Base-by-base conservation (phyloP, 1,140 invertebrate genomes). In the Lasaia peninsularis region DNA sequence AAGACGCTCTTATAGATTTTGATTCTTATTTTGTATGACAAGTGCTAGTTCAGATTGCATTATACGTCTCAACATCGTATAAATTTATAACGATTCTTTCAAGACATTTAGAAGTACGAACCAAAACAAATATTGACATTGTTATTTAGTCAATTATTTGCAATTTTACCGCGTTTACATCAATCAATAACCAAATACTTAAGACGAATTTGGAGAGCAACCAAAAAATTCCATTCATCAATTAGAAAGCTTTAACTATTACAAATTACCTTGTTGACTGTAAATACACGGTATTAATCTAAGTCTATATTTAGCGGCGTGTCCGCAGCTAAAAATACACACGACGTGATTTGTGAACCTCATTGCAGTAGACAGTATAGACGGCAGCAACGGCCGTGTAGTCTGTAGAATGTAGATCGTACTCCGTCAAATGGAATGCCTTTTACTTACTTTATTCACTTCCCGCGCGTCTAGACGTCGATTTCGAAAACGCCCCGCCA, bases 381-480 rank as follows among this genome's bases (percentile, higher is more conserved):
- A 21, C 63, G 59, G 59, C 62, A 54, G 62, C 18, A 14, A 37
- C 35, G 8, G 37, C 14, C 11, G 37, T 44, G 66, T 67, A 60
- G 55, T 62, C 75, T 68, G 73, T 72, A 73, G 69, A 61, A 75
- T 68, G 73, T 72, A 75, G 69, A 61, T 69, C 67, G 68, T 72
- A 74, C 69, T 71, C 65, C 64, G 65, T 52, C 62, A 54, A 71
- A 63, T 71, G 74, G 73, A 79, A 77, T 80, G 71, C 72, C 75
- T 77, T 78, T 70, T 72, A 69, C 70, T 73, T 73, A 77, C 73
- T 81, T 80, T 77, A 79, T 82, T 83, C 73, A 80, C 73, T 79
- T 82, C 78, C 78, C 80, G 75, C 77, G 75, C 71, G 81, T 87
- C 84, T 85, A 85, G 79, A 84, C 81, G 69, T 65, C 71, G 67